Evolutionary conservation across 2,797 vertebrate genomes (phyloP), one percentile per base, ranked within the genome.

Genomic region (Craterocephalus amniculus): DNA sequence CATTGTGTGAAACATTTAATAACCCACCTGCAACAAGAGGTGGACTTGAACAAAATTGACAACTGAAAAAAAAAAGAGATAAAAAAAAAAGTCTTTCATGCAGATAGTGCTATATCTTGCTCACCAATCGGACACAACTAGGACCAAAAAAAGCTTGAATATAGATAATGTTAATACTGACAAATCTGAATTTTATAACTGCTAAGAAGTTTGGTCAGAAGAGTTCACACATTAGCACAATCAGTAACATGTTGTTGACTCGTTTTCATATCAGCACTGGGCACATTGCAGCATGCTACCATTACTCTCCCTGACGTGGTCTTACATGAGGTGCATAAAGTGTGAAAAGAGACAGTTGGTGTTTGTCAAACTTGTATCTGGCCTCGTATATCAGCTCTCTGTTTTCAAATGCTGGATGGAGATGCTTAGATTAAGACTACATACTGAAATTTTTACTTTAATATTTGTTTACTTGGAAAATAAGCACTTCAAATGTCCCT

Each of bases 1-100:
- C 96, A 96, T 96, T 91, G 95, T 98, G 97, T 97, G 96, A 96
- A 96, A 96, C 95, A 94, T 94, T 93, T 89, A 95, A 93, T 92
- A 95, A 92, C 92, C 95, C 94, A 96, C 95, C 96, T 93, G 94
- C 94, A 96, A 95, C 95, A 95, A 94, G 76, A 93, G 96, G 92
- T 91, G 91, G 87, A 91, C 80, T 79, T 87, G 32, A 90, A 93
- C 86, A 84, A 86, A 89, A 94, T 95, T 93, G 93, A 96, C 91
- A 95, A 94, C 51, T 54, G 94, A 56, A 70, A 73, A 78, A 70
- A 58, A 70, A 96, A 94, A 94, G 62, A 49, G 62, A 62, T 73
- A 54, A 76, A 95, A 92, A 93, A 94, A 91, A 91, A 95, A 95
- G 95, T 87, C 90, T 95, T 90, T 95, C 96, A 97, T 97, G 97